Conservation (phyloP, 2,888 invertebrate genomes). For the Dioctria linearis region DNA sequence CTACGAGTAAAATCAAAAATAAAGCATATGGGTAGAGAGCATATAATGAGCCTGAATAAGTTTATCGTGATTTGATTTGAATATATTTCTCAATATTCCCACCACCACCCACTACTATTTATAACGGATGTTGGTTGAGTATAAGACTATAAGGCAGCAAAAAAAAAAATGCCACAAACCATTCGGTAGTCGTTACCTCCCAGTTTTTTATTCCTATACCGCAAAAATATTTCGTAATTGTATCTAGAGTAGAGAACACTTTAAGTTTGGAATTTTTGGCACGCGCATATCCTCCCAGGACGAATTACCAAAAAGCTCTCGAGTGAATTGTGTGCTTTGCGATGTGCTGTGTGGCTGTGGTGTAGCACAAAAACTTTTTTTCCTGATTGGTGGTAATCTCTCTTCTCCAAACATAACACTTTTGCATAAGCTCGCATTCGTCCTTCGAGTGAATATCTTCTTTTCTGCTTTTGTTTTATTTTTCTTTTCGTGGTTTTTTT, state of each 20-base stretch:
- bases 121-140: too few species aligned
- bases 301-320: not conserved
- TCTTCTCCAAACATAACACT: not conserved
- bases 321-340: not conserved
- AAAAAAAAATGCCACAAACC: too few species aligned
- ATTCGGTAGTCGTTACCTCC: too few species aligned
- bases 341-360: not conserved
- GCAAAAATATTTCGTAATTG: too few species aligned
- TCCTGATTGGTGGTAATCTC: slow-evolving; percentile 2
- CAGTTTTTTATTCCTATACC: too few species aligned
- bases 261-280: not conserved
- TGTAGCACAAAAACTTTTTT: not conserved
- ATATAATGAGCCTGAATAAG: too few species aligned
- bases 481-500: slow-evolving; percentile 8
- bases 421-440: slow-evolving; percentile 14
- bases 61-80: too few species aligned
- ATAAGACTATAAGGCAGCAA: too few species aligned
- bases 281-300: slow-evolving; percentile 17
- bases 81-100: too few species aligned
- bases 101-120: too few species aligned
- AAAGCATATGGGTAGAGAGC: too few species aligned
- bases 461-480: not conserved
- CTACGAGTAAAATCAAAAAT: too few species aligned
- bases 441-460: not conserved
- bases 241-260: not conserved